These are phyloP conservation scores for Aleiodes alternator DNA, from an alignment of 2,888 invertebrate genomes.

Conservation along the genomic window DNA sequence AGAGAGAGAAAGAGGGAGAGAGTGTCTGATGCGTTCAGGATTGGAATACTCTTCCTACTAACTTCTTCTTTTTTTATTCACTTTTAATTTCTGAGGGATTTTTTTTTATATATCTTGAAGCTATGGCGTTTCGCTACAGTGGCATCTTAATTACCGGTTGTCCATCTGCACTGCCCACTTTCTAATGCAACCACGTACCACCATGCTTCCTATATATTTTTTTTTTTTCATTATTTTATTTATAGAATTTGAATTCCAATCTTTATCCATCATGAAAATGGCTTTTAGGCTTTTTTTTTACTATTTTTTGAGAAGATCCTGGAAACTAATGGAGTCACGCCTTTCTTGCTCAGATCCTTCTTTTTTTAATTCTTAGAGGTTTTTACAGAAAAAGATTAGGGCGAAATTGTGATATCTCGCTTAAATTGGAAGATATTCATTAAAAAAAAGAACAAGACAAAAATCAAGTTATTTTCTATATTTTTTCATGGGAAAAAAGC, in stretches of 20 bases:
- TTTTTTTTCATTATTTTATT: slow-evolving; percentile 20
- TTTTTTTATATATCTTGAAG: slow-evolving; percentile 42
- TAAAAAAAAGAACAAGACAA: too few relatives aligned
- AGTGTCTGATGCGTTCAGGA: slow-evolving; percentile 22
- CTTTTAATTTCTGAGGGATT: slow-evolving; percentile 27
- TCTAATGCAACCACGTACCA: slow-evolving; percentile 62
- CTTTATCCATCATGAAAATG: background rate
- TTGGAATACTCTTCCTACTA: background rate
- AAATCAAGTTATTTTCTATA: too few relatives aligned
- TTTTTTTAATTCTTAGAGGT: too few relatives aligned
- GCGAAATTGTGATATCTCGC: too few relatives aligned
- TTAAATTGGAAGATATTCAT: too few relatives aligned
- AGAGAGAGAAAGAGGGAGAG: background rate
- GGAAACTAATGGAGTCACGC: too few relatives aligned
- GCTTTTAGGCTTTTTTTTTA: too few relatives aligned
- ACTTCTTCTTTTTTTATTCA: slow-evolving; percentile 34
- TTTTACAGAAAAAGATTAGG: too few relatives aligned
- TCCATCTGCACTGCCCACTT: slow-evolving; percentile 63
- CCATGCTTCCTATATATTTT: slow-evolving; percentile 28
- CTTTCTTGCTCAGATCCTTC: too few relatives aligned
- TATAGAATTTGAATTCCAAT: slow-evolving; percentile 28
- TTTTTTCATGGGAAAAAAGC: too few relatives aligned
- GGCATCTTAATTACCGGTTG: slow-evolving; percentile 69
- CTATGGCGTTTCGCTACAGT: slow-evolving; percentile 48
- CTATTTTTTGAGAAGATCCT: too few relatives aligned